Evolutionary conservation across 2,888 invertebrate genomes (phyloP), one percentile per base, ranked within the genome.

Genomic region (Aproaerema taeniolella): DNA sequence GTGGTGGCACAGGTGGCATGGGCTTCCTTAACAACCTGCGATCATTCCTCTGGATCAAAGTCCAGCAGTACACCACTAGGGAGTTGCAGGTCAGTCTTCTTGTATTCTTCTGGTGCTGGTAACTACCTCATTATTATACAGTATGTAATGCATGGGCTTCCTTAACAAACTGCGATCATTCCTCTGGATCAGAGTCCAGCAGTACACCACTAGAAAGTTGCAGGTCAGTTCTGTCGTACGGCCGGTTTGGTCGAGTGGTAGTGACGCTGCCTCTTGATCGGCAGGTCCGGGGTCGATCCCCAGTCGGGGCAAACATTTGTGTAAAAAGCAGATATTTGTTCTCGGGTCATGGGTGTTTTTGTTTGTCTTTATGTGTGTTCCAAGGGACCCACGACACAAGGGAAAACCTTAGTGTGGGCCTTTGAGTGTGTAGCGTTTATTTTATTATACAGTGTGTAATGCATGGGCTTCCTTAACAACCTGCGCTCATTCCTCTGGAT

Each of bases 101-200:
- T 11, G 32, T 12, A 31, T 31, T 12, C 2, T 8, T 8, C 7
- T 9, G 3, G 7, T n/a, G 9, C 8, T n/a, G 31, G 1, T 9
- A 12, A 12, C 10, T n/a, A 28, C 1, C n/a, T 28, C 7, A 20
- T 6, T 20, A 20, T 28, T 29, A 15, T 32, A 24, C 25, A 12
- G 13, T 34, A 9, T 26, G 17, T n/a, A 8, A 8, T n/a, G 93
- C 1, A 96, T 95, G 93, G 99, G 99, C 1, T 82, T 98, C 36
- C 82, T 99, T 33, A 98, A 97, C 76, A 98, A 98, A 73, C 61
- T 97, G 8, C 89, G 98, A 29, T 92, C 94, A 0, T 96, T 96
- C 66, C 80, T 99, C 1, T 99, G 99, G 99, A 97, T 99, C 56
- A 90, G 91, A 58, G 94, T 99, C 31, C 96, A 98, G 58, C 99